Conservation (phyloP, 2,888 invertebrate genomes). For the Scaptomyza tumidula region DNA sequence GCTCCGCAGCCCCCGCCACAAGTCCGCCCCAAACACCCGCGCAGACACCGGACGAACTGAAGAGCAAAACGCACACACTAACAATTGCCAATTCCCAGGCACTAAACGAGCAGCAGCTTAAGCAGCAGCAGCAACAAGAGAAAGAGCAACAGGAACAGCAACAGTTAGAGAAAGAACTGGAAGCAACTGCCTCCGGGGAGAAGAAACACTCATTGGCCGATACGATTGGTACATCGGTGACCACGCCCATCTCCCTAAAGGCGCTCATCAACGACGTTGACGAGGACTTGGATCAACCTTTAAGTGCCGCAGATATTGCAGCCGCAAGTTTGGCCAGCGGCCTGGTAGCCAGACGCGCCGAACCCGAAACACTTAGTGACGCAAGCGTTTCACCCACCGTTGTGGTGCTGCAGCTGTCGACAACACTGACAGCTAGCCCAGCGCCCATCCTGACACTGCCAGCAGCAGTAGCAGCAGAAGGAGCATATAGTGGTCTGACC, state of each 20-base stretch:
- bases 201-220: slow-evolving; percentile 82
- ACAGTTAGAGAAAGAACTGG: slow-evolving; percentile 32
- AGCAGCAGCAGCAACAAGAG: slow-evolving; percentile 37
- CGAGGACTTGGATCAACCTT: slow-evolving; percentile 70
- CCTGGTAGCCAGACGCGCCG: slow-evolving; percentile 78
- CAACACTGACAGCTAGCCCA: slow-evolving; percentile 57
- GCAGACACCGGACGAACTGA: slow-evolving; percentile 80
- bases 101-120: slow-evolving; percentile 23
- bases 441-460: slow-evolving; percentile 56
- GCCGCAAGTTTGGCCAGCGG: slow-evolving; percentile 80
- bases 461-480: slow-evolving; percentile 24
- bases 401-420: slow-evolving; percentile 64
- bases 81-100: slow-evolving; percentile 10
- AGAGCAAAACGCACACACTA: slow-evolving; percentile 32
- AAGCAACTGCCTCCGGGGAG: slow-evolving; percentile 25
- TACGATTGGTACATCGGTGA: slow-evolving; percentile 80
- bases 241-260: slow-evolving; percentile 81
- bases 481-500: slow-evolving; percentile 13
- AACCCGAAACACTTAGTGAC: slow-evolving; percentile 81
- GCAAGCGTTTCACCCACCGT: slow-evolving; percentile 81
- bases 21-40: slow-evolving; percentile 85
- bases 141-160: slow-evolving; percentile 43
- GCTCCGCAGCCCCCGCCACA: slow-evolving; percentile 88
- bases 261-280: slow-evolving; percentile 82
- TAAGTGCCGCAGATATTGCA: slow-evolving; percentile 80